Evolutionary conservation across 2,113 vertebrate genomes (phyloP).

Genomic region (Eulacestoma nigropectus): DNA sequence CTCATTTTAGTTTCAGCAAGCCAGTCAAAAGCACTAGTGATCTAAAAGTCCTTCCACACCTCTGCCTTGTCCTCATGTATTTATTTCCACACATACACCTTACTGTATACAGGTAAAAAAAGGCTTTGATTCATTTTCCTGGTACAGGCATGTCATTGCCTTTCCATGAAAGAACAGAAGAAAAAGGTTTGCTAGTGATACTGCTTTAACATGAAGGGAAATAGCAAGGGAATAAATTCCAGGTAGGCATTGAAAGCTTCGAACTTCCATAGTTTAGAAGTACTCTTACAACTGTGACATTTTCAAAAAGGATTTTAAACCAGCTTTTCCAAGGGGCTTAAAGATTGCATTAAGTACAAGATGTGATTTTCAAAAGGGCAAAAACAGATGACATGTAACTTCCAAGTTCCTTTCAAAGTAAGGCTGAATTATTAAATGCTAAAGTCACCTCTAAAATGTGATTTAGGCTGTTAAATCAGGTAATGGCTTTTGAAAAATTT

Average conservation of each 20-base stretch:
- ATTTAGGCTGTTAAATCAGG: neutral
- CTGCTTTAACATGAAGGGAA: neutral
- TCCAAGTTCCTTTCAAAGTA: neutral
- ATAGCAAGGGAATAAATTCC: neutral
- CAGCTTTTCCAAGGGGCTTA: neutral
- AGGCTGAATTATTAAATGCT: neutral
- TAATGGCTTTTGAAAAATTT: slow-evolving; percentile 28
- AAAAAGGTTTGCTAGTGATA: neutral
- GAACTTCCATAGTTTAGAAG: neutral
- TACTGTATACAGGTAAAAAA: neutral
- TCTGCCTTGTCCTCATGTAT: neutral
- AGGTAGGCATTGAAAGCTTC: neutral
- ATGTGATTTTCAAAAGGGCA: slow-evolving; percentile 8
- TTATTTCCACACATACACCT: neutral
- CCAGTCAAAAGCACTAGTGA: neutral
- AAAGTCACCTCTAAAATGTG: slow-evolving; percentile 4
- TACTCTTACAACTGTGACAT: neutral
- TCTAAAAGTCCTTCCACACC: neutral
- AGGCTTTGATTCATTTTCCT: neutral
- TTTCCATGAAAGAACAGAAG: neutral
- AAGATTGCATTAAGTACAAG: neutral
- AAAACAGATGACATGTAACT: neutral
- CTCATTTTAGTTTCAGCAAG: neutral
- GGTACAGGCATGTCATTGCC: neutral
- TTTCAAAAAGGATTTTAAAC: slow-evolving; percentile 9